phyloP scores from a whole-genome alignment of 2,888 invertebrate species.

The Perdita meconis region DNA sequence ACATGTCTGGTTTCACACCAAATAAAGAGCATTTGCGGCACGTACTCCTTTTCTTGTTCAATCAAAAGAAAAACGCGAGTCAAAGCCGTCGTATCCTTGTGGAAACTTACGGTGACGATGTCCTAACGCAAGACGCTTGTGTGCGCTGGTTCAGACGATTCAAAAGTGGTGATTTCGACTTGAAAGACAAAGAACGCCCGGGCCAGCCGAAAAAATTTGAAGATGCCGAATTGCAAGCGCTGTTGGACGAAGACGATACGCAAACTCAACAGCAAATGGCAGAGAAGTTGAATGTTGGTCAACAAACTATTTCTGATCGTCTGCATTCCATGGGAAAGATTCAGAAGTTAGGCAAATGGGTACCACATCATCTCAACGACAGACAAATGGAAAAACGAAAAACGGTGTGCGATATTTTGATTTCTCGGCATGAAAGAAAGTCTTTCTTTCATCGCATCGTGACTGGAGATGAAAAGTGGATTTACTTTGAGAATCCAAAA shows the following conservation, averaged over 20 bases:
- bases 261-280: constrained; percentile 16
- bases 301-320: background rate
- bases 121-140: background rate
- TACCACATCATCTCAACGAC: no score
- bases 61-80: constrained; percentile 10
- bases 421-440: no score
- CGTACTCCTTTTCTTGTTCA: constrained; percentile 4
- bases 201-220: no score
- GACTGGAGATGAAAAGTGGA: no score
- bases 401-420: no score
- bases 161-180: background rate
- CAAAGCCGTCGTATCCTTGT: background rate
- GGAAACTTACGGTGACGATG: constrained; percentile 1
- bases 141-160: background rate
- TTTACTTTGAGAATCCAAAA: no score
- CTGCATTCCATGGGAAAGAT: background rate
- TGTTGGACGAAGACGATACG: constrained; percentile 4
- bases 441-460: no score
- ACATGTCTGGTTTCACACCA: constrained; percentile 1
- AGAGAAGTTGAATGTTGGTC: background rate
- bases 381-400: no score
- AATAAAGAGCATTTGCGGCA: no score
- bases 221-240: background rate
- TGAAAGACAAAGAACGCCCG: background rate
- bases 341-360: no score